These are phyloP conservation scores for Lepidocyrtinus sp. DNA, from an alignment of 2,888 invertebrate genomes.

Conservation along the genomic window DNA sequence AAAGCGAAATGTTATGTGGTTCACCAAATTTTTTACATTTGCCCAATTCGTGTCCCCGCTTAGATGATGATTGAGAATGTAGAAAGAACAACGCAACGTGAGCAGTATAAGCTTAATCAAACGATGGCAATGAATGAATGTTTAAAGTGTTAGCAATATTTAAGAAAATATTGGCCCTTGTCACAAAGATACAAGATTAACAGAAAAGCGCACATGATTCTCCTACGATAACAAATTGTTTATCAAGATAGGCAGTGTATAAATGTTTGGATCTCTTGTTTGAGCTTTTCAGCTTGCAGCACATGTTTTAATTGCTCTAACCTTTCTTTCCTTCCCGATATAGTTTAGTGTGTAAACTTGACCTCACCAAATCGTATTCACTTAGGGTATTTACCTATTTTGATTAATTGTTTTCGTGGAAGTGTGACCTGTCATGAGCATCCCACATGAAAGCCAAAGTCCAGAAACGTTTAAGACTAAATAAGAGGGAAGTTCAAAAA, in stretches of 20 bases:
- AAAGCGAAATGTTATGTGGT: too few relatives aligned
- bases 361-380: neutral
- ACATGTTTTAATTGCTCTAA: neutral
- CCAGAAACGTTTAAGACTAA: neutral
- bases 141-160: too few relatives aligned
- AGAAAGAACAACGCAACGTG: too few relatives aligned
- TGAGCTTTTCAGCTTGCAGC: neutral
- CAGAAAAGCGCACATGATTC: neutral
- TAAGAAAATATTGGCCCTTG: neutral
- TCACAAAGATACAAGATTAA: neutral
- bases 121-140: too few relatives aligned
- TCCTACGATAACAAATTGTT: too few relatives aligned
- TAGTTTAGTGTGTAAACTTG: neutral
- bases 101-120: too few relatives aligned
- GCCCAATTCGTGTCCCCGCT: too few relatives aligned
- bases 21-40: too few relatives aligned
- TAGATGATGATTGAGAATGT: too few relatives aligned
- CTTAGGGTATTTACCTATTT: neutral
- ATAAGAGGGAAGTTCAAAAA: neutral
- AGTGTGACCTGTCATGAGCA: constrained; percentile 15
- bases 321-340: neutral
- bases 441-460: neutral
- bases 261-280: neutral
- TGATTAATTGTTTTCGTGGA: constrained; percentile 8
- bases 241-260: neutral